Conservation (phyloP, 2,888 invertebrate genomes). For the Drosophila neonasuta region DNA sequence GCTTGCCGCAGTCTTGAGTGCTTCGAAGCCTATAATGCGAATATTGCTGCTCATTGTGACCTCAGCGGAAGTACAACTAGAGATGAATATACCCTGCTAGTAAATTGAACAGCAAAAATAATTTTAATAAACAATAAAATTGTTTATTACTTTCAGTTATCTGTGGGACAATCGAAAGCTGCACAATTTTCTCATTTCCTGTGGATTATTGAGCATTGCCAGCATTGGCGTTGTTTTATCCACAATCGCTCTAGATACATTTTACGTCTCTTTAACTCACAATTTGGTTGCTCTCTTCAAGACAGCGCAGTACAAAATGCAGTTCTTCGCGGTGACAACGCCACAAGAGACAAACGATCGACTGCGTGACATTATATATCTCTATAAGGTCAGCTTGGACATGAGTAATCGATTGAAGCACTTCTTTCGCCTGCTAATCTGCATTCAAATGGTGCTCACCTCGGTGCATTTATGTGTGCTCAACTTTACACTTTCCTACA, state of each 20-base stretch:
- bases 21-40: constrained; percentile 25
- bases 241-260: constrained; percentile 47
- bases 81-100: constrained; percentile 37
- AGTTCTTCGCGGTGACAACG: constrained; percentile 11
- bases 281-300: constrained; percentile 62
- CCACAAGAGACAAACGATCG: constrained; percentile 6
- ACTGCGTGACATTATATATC: constrained; percentile 19
- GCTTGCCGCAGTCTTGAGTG: constrained; percentile 27
- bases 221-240: constrained; percentile 33
- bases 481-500: constrained; percentile 46
- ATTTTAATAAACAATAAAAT: rapidly evolving
- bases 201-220: constrained; percentile 22
- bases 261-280: constrained; percentile 40
- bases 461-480: constrained; percentile 58
- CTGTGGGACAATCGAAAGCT: constrained; percentile 52
- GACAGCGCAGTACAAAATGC: constrained; percentile 46
- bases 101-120: constrained; percentile 16
- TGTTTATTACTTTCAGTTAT: constrained; percentile 26
- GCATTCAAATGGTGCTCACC: constrained; percentile 47
- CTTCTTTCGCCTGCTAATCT: constrained; percentile 47
- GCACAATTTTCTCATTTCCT: constrained; percentile 25
- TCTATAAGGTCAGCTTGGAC: constrained; percentile 46
- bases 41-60: constrained; percentile 16
- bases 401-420: constrained; percentile 35
- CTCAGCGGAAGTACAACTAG: constrained; percentile 31